Base-by-base conservation (phyloP, 2,113 vertebrate genomes). In the Nothocercus julius region DNA sequence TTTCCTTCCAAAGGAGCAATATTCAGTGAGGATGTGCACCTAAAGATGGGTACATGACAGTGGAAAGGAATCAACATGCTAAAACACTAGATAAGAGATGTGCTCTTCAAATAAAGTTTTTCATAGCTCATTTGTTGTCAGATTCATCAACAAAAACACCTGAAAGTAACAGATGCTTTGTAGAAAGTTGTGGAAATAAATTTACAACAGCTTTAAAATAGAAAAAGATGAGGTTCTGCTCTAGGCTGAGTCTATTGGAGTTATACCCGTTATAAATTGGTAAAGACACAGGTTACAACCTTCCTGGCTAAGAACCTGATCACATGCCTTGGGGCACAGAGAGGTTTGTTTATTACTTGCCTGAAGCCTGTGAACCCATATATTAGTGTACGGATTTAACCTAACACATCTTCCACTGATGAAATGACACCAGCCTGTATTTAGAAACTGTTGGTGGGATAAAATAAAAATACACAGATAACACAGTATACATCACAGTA, bases 261-360 rank as follows among this genome's bases (percentile, higher is more conserved):
- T 62, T 81, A 62, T 13, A 66, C 0, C 0, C 38, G 1, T 63
- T 56, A 45, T 21, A 82, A 80, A 16, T 8, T 27, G 1, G 20
- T 28, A 77, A 64, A 73, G 20, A 56, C 21, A 51, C 27, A 7
- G 34, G 28, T 27, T 67, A 34, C 5, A 74, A 12, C 2, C 4
- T 77, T 84, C 7, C 5, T 49, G 81, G 2, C 5, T 69, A n/a
- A 84, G 20, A 49, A 30, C 20, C 2, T 34, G 34, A 21, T 20
- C 54, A 15, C 15, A 12, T 27, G 56, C 13, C 8, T 27, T 38
- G 19, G 0, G 2, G 2, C 6, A 69, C 30, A 47, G 13, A 28
- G 0, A 85, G 18, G 19, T 68, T 67, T 87, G 6, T 59, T 44
- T 45, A 62, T 10, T 56, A 34, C 4, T 1, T 17, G 5, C 7